phyloP scores from a whole-genome alignment of 2,888 invertebrate species.

The Andrena haemorrhoa region DNA sequence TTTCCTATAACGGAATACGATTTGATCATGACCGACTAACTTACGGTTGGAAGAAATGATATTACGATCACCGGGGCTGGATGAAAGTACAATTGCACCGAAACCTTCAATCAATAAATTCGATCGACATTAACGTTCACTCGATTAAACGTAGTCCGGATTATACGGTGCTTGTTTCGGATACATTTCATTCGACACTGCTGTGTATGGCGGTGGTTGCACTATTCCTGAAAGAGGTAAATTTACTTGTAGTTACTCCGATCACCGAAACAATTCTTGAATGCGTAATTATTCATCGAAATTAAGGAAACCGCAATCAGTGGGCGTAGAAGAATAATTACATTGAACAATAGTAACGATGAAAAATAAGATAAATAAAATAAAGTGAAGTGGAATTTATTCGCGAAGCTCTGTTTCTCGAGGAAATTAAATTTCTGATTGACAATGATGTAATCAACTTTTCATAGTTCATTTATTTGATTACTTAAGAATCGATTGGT shows the following conservation, averaged over 20 bases:
- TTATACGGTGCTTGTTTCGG: conserved; percentile 80
- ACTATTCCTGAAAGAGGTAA: conserved; percentile 51
- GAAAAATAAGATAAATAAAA: too few species aligned
- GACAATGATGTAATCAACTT: too few species aligned
- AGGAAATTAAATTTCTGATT: too few species aligned
- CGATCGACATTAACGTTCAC: not conserved
- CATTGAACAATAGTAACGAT: too few species aligned
- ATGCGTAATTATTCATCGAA: too few species aligned
- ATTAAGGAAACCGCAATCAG: too few species aligned
- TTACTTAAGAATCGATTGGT: too few species aligned
- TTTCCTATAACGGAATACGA: not conserved
- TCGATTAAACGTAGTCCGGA: conserved; percentile 68
- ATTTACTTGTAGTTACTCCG: conserved; percentile 2
- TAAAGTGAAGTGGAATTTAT: too few species aligned
- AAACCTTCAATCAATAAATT: not conserved
- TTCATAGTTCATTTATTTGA: too few species aligned
- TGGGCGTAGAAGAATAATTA: too few species aligned
- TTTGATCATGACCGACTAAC: not conserved
- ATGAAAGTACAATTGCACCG: not conserved
- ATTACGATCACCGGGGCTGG: not conserved
- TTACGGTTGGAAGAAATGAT: not conserved
- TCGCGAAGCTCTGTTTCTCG: too few species aligned
- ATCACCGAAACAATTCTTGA: too few species aligned
- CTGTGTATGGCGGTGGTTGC: conserved; percentile 70
- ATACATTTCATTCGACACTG: conserved; percentile 66